A percentile compares a stretch with the other conserved stretches of the same genome.
Conservation (phyloP, 2,113 vertebrate species). For the Papio anubis region DNA sequence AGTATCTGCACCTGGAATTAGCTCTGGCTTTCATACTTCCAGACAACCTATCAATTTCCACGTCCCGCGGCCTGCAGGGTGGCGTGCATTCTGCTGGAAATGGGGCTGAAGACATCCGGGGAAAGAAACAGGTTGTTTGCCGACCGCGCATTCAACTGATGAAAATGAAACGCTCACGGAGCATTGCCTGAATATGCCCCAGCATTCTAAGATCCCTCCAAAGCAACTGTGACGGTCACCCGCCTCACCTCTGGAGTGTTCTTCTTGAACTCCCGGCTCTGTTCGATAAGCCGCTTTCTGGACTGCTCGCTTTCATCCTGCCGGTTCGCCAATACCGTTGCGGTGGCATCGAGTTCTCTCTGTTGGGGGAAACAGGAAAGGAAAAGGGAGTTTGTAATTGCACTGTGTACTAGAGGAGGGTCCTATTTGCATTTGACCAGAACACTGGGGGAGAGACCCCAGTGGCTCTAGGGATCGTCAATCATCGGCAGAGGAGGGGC, state of each 20-base stretch:
- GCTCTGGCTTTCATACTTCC: background rate
- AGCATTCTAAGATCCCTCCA: background rate
- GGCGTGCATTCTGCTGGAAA: no score
- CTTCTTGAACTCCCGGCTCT: constrained; percentile 99
- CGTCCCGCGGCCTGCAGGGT: accelerated
- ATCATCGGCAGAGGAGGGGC: no score
- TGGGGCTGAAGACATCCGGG: background rate
- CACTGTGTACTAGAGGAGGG: background rate
- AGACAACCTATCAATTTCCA: background rate
- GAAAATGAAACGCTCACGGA: background rate
- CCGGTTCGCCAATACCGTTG: constrained; percentile 97
- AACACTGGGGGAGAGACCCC: background rate
- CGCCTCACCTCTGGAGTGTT: constrained; percentile 98
- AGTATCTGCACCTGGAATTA: background rate
- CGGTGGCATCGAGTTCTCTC: constrained; percentile 98
- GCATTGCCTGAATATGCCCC: accelerated
- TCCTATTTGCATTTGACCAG: background rate
- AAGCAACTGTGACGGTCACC: accelerated
- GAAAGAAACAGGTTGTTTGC: background rate
- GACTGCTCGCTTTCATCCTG: constrained; percentile 99
- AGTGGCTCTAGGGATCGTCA: accelerated
- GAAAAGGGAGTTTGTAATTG: background rate
- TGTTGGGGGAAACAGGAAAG: constrained; percentile 79
- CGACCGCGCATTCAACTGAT: accelerated
- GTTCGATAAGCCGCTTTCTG: constrained; percentile 98